Conservation (phyloP, 2,888 invertebrate genomes). For the Erynnis tages region DNA sequence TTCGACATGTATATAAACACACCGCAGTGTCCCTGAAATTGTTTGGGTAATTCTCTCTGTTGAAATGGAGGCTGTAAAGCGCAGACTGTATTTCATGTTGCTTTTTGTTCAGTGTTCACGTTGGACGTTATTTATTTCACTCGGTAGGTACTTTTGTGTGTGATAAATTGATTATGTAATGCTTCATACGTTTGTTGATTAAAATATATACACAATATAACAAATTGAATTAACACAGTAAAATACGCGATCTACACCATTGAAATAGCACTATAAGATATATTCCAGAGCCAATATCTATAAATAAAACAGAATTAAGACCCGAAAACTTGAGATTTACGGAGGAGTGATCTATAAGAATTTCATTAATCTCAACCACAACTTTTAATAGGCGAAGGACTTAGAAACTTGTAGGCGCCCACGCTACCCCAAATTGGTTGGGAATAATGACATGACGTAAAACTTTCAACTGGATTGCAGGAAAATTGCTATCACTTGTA, state of each 20-base stretch:
- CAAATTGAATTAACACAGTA: no score
- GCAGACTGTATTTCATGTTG: constrained; percentile 21
- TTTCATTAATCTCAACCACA: constrained; percentile 11
- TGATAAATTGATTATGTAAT: constrained; percentile 16
- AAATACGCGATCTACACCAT: no score
- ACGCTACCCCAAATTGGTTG: constrained; percentile 9
- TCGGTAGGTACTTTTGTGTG: constrained; percentile 16
- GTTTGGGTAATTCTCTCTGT: constrained; percentile 14
- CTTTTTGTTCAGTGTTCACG: constrained; percentile 18
- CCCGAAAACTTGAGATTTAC: not conserved
- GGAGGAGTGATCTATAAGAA: constrained; percentile 7
- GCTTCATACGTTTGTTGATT: constrained; percentile 1
- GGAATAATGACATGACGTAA: constrained; percentile 7
- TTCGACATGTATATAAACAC: constrained; percentile 2
- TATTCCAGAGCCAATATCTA: no score
- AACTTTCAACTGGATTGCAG: constrained; percentile 1
- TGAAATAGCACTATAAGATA: no score
- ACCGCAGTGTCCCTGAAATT: constrained; percentile 6
- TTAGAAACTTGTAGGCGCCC: constrained; percentile 8
- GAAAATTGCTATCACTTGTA: constrained; percentile 1
- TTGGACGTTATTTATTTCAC: constrained; percentile 19
- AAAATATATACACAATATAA: no score
- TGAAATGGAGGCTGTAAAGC: constrained; percentile 18
- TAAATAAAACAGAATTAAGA: no score
- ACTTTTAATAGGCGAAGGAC: constrained; percentile 5